Conservation (phyloP, 1,140 invertebrate species). For the Formica selysi region DNA sequence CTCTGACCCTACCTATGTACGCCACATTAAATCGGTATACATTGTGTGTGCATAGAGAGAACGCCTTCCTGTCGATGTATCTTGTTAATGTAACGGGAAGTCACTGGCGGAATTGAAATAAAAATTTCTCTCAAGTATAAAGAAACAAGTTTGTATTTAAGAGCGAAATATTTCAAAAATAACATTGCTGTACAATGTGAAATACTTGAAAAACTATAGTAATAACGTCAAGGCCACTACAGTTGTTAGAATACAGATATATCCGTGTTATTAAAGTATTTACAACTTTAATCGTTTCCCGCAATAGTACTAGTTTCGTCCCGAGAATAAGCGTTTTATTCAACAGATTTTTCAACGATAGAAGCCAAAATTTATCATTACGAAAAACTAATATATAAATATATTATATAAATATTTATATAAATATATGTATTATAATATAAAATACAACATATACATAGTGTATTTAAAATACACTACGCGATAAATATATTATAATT, state of each 20-base stretch:
- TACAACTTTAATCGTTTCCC: no score
- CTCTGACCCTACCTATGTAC: slow-evolving; percentile 38
- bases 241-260: no score
- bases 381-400: no score
- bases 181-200: not conserved
- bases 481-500: not conserved
- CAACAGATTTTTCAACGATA: no score
- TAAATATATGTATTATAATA: not conserved
- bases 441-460: no score
- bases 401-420: slow-evolving; percentile 4
- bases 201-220: not conserved
- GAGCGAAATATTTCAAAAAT: not conserved
- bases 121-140: not conserved
- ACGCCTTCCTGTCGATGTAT: slow-evolving; percentile 7
- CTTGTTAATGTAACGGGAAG: slow-evolving; percentile 10
- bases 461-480: no score
- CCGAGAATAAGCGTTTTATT: no score
- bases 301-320: no score
- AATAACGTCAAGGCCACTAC: no score
- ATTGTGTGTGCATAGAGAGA: not conserved
- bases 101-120: not conserved
- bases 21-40: slow-evolving; percentile 45
- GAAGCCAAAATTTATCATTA: no score
- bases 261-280: no score
- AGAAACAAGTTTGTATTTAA: slow-evolving; percentile 2